phyloP scores from a whole-genome alignment of 2,888 invertebrate genomes.

The Ormyrus nitidulus region DNA sequence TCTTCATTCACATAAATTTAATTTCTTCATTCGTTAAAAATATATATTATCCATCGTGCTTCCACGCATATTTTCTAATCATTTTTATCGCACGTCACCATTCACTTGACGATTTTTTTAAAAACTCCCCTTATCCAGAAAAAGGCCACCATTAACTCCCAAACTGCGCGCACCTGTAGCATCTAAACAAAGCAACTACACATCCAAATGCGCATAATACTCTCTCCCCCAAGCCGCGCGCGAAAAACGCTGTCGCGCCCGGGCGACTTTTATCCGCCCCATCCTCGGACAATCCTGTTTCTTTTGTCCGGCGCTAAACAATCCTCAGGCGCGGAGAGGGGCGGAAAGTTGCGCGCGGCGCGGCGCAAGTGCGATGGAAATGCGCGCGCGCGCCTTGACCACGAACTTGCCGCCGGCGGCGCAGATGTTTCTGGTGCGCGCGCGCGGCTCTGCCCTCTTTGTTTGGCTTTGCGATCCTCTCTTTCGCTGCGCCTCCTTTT shows the following conservation, averaged over 20 bases:
- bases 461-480: not conserved
- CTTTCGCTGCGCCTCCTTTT: not conserved
- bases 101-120: too few relatives aligned
- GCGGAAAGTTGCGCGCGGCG: not conserved
- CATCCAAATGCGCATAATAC: slow-evolving; percentile 1
- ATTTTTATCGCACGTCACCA: too few relatives aligned
- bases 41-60: too few relatives aligned
- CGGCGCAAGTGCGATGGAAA: not conserved
- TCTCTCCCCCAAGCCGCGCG: not conserved
- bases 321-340: not conserved
- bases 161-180: slow-evolving; percentile 31
- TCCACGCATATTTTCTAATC: too few relatives aligned
- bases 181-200: not conserved
- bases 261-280: not conserved
- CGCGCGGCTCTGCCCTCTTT: not conserved
- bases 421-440: slow-evolving; percentile 34
- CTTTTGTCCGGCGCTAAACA: slow-evolving; percentile 45
- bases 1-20: too few relatives aligned
- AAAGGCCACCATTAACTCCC: too few relatives aligned
- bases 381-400: slow-evolving; percentile 37
- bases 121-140: too few relatives aligned
- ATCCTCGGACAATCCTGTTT: slow-evolving; percentile 26
- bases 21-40: too few relatives aligned
- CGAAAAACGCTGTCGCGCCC: slow-evolving; percentile 35
- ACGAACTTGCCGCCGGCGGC: slow-evolving; percentile 18